Conservation (phyloP, 2,888 invertebrate species). For the Cosmopolites sordidus region DNA sequence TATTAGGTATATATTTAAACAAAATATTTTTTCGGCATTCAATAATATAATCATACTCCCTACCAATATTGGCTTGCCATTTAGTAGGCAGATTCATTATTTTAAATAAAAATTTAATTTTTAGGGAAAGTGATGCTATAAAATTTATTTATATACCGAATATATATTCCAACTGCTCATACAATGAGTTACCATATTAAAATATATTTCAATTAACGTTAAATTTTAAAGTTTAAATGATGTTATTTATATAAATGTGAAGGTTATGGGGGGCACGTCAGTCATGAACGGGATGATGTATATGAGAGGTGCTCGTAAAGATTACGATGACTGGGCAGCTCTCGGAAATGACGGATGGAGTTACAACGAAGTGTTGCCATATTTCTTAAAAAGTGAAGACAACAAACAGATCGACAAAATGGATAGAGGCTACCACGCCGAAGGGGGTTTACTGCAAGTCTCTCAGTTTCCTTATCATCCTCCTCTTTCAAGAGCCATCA, state of each 20-base stretch:
- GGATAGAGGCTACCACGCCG: constrained; percentile 72
- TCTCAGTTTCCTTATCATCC: constrained; percentile 83
- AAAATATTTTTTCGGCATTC: too few relatives aligned
- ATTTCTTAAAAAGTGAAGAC: constrained; percentile 83
- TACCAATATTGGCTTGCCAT: too few relatives aligned
- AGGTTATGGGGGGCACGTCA: constrained; percentile 88
- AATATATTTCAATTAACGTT: too few relatives aligned
- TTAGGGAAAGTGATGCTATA: too few relatives aligned
- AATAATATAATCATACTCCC: too few relatives aligned
- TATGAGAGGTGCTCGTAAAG: constrained; percentile 80
- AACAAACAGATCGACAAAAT: constrained; percentile 66
- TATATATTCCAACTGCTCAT: too few relatives aligned
- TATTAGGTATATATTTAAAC: too few relatives aligned
- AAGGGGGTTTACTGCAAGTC: constrained; percentile 74
- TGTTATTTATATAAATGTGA: constrained; percentile 16
- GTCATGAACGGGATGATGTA: constrained; percentile 97
- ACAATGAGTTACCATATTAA: too few relatives aligned
- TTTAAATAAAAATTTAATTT: too few relatives aligned
- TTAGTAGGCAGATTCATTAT: too few relatives aligned
- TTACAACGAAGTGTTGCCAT: constrained; percentile 84
- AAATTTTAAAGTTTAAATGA: background rate
- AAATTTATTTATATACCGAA: too few relatives aligned
- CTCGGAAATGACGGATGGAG: constrained; percentile 86
- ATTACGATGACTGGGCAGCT: constrained; percentile 84
- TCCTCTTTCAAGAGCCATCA: constrained; percentile 71